phyloP scores from a whole-genome alignment of 2,113 vertebrate species.

The Turdus rufiventris region DNA sequence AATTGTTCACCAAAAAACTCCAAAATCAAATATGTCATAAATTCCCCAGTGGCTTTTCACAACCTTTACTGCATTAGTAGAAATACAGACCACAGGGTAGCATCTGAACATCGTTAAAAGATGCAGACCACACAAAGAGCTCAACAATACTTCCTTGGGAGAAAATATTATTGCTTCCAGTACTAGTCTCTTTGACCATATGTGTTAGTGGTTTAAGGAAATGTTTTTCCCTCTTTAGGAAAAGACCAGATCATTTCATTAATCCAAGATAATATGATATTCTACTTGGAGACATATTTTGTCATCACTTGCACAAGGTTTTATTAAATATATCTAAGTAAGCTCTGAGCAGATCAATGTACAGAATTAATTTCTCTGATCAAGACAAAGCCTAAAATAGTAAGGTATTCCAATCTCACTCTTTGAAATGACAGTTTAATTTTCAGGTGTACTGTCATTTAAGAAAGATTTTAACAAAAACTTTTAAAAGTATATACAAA shows the following conservation, averaged over 20 bases:
- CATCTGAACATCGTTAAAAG: slow-evolving; percentile 61
- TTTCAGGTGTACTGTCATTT: background rate
- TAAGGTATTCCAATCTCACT: background rate
- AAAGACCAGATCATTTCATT: slow-evolving; percentile 42
- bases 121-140: slow-evolving; percentile 61
- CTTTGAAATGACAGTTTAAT: background rate
- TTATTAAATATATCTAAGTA: background rate
- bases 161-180: slow-evolving; percentile 47
- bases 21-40: slow-evolving; percentile 9
- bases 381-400: background rate
- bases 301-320: slow-evolving; percentile 20
- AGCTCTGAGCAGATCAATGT: background rate
- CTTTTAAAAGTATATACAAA: background rate
- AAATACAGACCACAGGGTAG: slow-evolving; percentile 38
- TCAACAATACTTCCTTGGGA: slow-evolving; percentile 53
- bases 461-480: background rate
- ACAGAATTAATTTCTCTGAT: background rate
- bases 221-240: slow-evolving; percentile 52
- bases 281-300: slow-evolving; percentile 28
- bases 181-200: slow-evolving; percentile 12
- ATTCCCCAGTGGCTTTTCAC: slow-evolving; percentile 20
- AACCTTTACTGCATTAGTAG: slow-evolving; percentile 50
- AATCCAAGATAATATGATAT: background rate
- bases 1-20: background rate
- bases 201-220: slow-evolving; percentile 44